Conservation (phyloP, 30 jellyfish, hydroid and myxozoan genomes). For the Mastigias papua region DNA sequence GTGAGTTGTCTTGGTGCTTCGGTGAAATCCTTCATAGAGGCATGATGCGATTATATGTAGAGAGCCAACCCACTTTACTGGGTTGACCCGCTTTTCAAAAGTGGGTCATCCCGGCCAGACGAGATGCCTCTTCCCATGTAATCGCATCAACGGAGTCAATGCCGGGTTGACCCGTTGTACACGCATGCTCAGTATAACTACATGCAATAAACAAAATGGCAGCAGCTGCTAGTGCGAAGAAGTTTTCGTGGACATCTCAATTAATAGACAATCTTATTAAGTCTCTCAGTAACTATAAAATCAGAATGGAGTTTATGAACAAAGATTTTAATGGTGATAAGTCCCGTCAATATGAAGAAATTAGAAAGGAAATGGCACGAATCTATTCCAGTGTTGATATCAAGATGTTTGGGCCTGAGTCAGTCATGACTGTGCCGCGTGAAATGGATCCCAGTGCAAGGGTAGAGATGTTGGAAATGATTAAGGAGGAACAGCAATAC, state of each 20-base stretch:
- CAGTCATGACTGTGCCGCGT: not conserved
- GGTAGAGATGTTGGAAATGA: not conserved
- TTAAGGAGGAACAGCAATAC: not conserved
- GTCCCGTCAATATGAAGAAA: not conserved
- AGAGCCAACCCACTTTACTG: conserved; percentile 6
- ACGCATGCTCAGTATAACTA: not conserved
- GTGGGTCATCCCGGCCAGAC: conserved; percentile 8
- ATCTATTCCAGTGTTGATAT: not conserved
- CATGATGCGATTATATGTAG: not conserved
- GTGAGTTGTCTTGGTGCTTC: not conserved
- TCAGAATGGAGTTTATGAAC: not conserved
- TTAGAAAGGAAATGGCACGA: not conserved
- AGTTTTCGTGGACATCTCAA: conserved; percentile 7
- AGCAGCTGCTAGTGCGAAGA: not conserved
- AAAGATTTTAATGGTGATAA: not conserved
- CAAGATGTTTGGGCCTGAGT: not conserved
- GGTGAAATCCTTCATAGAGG: not conserved
- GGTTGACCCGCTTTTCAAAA: conserved; percentile 14
- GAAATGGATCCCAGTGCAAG: not conserved
- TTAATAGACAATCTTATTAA: too few species aligned
- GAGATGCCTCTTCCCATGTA: conserved; percentile 3
- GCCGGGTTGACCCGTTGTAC: conserved; percentile 7
- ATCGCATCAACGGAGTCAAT: conserved; percentile 3
- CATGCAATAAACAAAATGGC: not conserved
- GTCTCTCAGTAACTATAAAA: not conserved